Evolutionary conservation across 2,888 invertebrate genomes (phyloP).

Genomic region (Brachypalpus laphriformis): DNA sequence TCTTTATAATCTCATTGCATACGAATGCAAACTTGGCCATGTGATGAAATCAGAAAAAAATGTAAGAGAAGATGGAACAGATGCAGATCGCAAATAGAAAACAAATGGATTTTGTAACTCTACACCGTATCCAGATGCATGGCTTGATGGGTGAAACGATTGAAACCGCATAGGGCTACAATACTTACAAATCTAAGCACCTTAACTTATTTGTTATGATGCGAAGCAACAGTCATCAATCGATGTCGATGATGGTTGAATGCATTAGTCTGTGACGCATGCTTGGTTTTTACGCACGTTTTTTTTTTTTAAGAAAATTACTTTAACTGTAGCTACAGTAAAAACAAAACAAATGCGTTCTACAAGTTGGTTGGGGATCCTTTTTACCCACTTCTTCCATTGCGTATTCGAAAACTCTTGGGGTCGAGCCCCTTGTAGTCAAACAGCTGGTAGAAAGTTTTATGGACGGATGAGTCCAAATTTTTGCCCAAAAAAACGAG

Average conservation of each 20-base stretch:
- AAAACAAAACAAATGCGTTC: too few species aligned
- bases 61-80: slow-evolving; percentile 1
- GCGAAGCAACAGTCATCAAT: not conserved
- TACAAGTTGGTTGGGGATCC: too few species aligned
- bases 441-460: too few species aligned
- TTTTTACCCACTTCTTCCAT: too few species aligned
- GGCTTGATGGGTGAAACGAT: not conserved
- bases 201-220: not conserved
- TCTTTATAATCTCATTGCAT: slow-evolving; percentile 44
- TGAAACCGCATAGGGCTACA: slow-evolving; percentile 1
- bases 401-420: too few species aligned
- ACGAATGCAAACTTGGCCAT: slow-evolving; percentile 26
- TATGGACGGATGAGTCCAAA: too few species aligned
- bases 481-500: too few species aligned
- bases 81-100: slow-evolving; percentile 10
- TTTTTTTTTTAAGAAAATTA: too few species aligned
- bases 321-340: too few species aligned
- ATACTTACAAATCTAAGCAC: not conserved
- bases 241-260: not conserved
- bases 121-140: slow-evolving; percentile 39
- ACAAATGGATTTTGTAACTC: slow-evolving; percentile 8
- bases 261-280: not conserved
- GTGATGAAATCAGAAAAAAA: slow-evolving; percentile 16
- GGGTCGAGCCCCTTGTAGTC: too few species aligned
- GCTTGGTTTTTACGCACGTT: too few species aligned